phyloP scores from a whole-genome alignment of 2,113 vertebrate genomes.

The Dicerorhinus sumatrensis region DNA sequence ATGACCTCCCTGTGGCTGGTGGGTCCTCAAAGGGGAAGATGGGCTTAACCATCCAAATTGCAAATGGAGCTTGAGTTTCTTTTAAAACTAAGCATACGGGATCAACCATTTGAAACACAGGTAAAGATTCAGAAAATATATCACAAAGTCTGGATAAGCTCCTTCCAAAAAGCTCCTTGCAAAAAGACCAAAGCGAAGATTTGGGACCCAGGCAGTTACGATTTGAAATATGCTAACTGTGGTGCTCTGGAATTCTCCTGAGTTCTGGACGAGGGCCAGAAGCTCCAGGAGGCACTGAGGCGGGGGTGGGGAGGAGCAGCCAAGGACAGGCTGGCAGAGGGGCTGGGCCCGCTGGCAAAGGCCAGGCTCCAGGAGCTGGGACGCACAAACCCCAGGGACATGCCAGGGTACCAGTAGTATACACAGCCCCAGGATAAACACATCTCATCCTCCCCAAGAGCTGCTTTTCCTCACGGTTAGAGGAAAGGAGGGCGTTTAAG shows the following conservation, averaged over 20 bases:
- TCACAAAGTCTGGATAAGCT: neutral
- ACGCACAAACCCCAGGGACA: neutral
- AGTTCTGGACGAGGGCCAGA: neutral
- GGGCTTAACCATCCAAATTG: neutral
- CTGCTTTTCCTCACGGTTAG: neutral
- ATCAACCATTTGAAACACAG: neutral
- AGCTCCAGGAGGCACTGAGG: rapidly evolving
- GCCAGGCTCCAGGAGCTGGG: neutral
- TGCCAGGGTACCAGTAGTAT: too few relatives aligned
- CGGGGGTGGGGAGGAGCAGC: rapidly evolving
- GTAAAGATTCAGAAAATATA: neutral
- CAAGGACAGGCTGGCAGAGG: neutral
- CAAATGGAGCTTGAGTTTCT: neutral
- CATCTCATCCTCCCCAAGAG: neutral
- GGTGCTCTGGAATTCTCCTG: neutral
- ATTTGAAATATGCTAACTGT: neutral
- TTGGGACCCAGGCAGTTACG: neutral
- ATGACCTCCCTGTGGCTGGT: neutral
- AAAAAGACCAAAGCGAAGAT: neutral
- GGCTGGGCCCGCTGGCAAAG: neutral
- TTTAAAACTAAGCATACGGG: neutral
- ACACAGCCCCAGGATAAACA: neutral
- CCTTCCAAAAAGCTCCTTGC: neutral
- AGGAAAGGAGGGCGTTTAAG: neutral
- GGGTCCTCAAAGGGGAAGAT: neutral